Evolutionary conservation across 2,888 invertebrate species (phyloP).

Genomic region (Meloe dianella): DNA sequence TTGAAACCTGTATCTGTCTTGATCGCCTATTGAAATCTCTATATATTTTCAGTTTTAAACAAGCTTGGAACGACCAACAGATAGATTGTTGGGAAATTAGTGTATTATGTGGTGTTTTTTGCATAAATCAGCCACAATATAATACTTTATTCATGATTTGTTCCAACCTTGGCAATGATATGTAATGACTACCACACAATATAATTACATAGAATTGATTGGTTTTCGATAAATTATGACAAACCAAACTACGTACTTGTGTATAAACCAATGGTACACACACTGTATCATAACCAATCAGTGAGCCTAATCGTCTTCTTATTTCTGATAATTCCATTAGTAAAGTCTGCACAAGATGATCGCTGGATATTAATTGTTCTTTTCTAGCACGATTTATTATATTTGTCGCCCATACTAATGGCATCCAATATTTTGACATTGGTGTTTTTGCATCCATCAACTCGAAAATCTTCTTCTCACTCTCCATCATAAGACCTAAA

Average conservation of each 20-base stretch:
- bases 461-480: slow-evolving; percentile 90
- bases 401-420: slow-evolving; percentile 90
- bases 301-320: slow-evolving; percentile 78
- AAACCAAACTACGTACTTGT: slow-evolving; percentile 70
- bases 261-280: slow-evolving; percentile 92
- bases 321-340: slow-evolving; percentile 89
- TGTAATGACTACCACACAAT: not conserved
- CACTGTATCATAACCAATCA: slow-evolving; percentile 90
- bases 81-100: not conserved
- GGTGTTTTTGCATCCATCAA: slow-evolving; percentile 87
- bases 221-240: not conserved
- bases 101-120: no score
- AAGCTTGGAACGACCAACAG: not conserved
- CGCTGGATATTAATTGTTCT: slow-evolving; percentile 83
- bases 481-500: slow-evolving; percentile 83
- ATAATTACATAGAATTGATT: not conserved
- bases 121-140: not conserved
- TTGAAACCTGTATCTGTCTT: slow-evolving; percentile 8
- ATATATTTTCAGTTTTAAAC: not conserved
- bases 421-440: slow-evolving; percentile 95
- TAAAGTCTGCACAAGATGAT: slow-evolving; percentile 91
- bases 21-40: slow-evolving; percentile 9
- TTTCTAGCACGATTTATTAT: slow-evolving; percentile 87
- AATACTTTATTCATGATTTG: not conserved
- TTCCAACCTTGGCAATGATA: slow-evolving; percentile 2